Conservation (phyloP, 2,113 vertebrate species). For the Neopipo cinnamomea region DNA sequence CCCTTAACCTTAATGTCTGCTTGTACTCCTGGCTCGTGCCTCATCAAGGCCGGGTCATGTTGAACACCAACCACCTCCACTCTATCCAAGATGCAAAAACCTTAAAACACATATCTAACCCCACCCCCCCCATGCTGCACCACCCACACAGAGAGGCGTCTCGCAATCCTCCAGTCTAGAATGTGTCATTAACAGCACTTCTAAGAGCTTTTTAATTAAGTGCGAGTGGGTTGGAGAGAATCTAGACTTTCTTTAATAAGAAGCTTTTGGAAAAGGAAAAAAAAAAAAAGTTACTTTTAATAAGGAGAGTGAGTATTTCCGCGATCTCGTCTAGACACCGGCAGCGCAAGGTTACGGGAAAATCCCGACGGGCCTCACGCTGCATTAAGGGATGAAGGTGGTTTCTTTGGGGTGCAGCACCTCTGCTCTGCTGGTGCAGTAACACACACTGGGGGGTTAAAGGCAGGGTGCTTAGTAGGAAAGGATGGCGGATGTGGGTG, state of each 20-base stretch:
- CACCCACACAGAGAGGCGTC: constrained; percentile 52
- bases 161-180: constrained; percentile 52
- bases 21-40: not conserved
- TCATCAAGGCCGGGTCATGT: not conserved
- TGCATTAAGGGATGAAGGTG: not conserved
- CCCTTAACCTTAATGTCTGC: not conserved
- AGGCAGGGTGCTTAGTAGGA: not conserved
- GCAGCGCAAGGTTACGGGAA: not conserved
- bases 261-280: not conserved
- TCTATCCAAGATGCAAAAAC: constrained; percentile 30
- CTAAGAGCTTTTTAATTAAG: constrained; percentile 69
- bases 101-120: constrained; percentile 3
- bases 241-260: constrained; percentile 65
- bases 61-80: constrained; percentile 12
- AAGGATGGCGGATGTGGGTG: not conserved
- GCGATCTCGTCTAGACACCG: constrained; percentile 35
- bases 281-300: constrained; percentile 44
- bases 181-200: constrained; percentile 66
- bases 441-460: accelerated
- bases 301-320: constrained; percentile 54
- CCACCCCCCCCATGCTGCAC: not conserved
- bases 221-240: constrained; percentile 58
- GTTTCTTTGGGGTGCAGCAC: not conserved
- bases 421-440: not conserved
- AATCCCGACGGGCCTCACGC: not conserved